Evolutionary conservation across 2,113 vertebrate genomes (phyloP).

Genomic region (Microcebus lehilahytsara): DNA sequence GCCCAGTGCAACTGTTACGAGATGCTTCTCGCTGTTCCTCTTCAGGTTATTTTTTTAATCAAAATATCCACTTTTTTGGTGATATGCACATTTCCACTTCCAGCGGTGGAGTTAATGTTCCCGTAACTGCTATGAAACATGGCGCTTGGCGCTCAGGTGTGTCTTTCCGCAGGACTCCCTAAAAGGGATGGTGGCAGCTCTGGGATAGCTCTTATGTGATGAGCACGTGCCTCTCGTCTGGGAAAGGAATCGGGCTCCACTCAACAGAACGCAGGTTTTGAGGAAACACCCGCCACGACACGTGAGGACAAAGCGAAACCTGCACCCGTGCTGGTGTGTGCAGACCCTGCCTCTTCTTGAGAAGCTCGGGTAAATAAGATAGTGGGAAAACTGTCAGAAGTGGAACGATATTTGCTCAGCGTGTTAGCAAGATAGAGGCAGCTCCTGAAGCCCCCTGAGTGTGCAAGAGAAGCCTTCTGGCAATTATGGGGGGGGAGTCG

Average conservation of each 20-base stretch:
- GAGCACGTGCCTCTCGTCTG: fast-evolving
- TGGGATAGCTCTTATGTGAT: fast-evolving
- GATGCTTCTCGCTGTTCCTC: fast-evolving
- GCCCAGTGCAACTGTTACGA: fast-evolving
- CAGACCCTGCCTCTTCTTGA: neutral
- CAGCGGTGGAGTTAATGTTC: fast-evolving
- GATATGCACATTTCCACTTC: fast-evolving
- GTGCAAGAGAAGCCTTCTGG: fast-evolving
- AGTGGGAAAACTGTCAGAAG: neutral
- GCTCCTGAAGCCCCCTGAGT: fast-evolving
- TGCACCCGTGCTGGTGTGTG: fast-evolving
- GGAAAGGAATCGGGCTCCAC: too few relatives aligned
- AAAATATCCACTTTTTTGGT: fast-evolving
- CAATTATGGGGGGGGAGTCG: fast-evolving
- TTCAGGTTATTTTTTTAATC: fast-evolving
- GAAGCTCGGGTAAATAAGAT: neutral
- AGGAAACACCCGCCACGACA: neutral
- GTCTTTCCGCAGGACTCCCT: fast-evolving
- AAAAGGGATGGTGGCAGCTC: fast-evolving
- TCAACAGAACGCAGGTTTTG: neutral
- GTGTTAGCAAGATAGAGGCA: too few relatives aligned
- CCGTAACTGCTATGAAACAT: fast-evolving
- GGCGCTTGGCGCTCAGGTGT: fast-evolving
- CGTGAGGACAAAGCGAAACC: too few relatives aligned
- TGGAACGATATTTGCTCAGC: fast-evolving